Percentiles rank a stretch among this genome's conserved stretches.
Evolutionary conservation across 2,888 invertebrate genomes (phyloP).

Genomic region (Amphiduros pacificus): DNA sequence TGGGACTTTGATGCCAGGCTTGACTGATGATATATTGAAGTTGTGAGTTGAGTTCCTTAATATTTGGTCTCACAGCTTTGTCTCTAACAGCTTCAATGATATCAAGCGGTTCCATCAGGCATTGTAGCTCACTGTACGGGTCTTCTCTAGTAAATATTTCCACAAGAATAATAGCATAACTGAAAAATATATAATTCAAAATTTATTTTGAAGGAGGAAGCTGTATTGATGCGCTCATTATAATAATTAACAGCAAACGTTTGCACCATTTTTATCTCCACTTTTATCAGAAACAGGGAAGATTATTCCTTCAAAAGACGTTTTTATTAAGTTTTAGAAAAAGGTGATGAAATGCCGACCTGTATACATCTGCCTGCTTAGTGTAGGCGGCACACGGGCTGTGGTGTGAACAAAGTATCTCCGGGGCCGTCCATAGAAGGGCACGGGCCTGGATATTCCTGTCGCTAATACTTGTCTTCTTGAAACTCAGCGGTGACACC

Average conservation of each 20-base stretch:
- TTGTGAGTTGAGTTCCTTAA: slow-evolving; percentile 23
- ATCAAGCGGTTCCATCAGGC: slow-evolving; percentile 25
- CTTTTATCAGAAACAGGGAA: no score
- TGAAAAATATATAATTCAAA: no score
- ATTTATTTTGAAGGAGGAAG: no score
- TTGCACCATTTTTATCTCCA: no score
- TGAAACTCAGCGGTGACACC: background rate
- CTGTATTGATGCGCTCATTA: no score
- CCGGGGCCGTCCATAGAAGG: slow-evolving; percentile 33
- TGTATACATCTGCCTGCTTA: slow-evolving; percentile 33
- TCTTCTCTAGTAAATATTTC: slow-evolving; percentile 39
- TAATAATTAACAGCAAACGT: no score
- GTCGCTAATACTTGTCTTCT: background rate
- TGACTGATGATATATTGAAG: slow-evolving; percentile 40
- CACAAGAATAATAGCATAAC: slow-evolving; percentile 34
- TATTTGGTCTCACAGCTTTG: slow-evolving; percentile 38
- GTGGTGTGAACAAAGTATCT: slow-evolving; percentile 18
- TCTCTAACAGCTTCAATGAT: slow-evolving; percentile 29
- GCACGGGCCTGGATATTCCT: slow-evolving; percentile 21
- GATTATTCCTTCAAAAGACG: no score
- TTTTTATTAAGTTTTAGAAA: no score
- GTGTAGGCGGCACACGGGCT: slow-evolving; percentile 3
- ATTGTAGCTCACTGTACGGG: slow-evolving; percentile 30
- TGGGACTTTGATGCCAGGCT: slow-evolving; percentile 40
- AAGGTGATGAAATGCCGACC: no score